phyloP scores from a whole-genome alignment of 2,113 vertebrate genomes.

The Harpagus bidentatus region DNA sequence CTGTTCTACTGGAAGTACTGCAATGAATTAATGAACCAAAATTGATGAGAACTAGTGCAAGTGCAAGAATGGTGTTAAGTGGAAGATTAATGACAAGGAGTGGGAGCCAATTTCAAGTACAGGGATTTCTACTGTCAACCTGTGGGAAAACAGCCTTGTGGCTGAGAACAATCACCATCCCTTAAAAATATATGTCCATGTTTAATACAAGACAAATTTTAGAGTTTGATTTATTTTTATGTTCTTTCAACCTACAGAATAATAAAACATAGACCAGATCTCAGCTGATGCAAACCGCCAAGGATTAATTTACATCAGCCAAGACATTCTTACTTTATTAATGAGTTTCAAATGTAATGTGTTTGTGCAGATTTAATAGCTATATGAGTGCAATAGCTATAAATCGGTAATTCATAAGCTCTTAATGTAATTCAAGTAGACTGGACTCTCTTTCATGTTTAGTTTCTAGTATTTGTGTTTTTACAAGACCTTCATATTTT shows the following conservation, averaged over 20 bases:
- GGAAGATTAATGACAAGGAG: background rate
- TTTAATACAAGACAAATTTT: background rate
- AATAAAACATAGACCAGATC: background rate
- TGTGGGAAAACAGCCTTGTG: background rate
- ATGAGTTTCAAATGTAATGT: background rate
- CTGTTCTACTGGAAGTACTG: background rate
- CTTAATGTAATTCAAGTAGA: background rate
- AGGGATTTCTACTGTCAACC: background rate
- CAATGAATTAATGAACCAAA: background rate
- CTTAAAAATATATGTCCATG: background rate
- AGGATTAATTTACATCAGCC: background rate
- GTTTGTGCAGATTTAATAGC: background rate
- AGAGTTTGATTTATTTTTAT: background rate
- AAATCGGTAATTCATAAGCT: background rate
- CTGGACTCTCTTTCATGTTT: constrained; percentile 36
- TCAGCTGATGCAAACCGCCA: background rate
- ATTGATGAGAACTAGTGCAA: background rate
- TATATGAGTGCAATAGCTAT: background rate
- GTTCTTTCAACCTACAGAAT: background rate
- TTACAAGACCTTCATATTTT: constrained; percentile 23
- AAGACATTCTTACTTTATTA: background rate
- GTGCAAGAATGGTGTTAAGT: background rate
- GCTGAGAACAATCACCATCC: background rate
- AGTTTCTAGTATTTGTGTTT: constrained; percentile 30
- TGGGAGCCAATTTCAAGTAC: background rate